A percentile compares a stretch with the other conserved stretches of the same genome.
These are phyloP conservation scores for Noturus placidus DNA, from an alignment of 2,113 vertebrate genomes.

Conservation along the genomic window DNA sequence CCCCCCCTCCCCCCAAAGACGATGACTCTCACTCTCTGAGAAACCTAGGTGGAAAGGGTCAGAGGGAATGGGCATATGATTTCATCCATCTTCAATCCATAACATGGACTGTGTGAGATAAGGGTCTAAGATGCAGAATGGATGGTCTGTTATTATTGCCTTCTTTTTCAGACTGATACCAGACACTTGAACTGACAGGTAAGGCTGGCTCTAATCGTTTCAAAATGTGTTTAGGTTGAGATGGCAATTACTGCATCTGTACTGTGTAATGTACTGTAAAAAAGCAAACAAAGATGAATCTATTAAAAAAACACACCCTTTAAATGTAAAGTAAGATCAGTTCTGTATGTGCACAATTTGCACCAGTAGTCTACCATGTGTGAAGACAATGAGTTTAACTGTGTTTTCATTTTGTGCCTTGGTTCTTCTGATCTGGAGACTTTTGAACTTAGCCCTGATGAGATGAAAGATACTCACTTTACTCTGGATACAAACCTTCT, in stretches of 20 bases:
- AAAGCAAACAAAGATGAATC: neutral
- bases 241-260: neutral
- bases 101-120: neutral
- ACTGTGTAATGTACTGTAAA: too few relatives aligned
- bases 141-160: neutral
- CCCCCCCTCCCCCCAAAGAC: neutral
- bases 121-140: constrained; percentile 4
- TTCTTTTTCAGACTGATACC: neutral
- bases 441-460: constrained; percentile 3
- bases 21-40: constrained; percentile 16
- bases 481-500: constrained; percentile 36
- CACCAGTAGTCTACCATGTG: neutral
- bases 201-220: neutral
- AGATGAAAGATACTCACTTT: constrained; percentile 20
- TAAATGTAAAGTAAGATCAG: neutral
- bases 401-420: neutral
- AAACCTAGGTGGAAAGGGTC: neutral
- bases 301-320: neutral
- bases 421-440: constrained; percentile 9
- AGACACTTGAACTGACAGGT: constrained; percentile 10
- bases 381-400: constrained; percentile 17
- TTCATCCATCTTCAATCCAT: neutral
- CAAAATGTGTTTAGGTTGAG: neutral
- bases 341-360: neutral
- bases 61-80: neutral